Conservation (phyloP, 2,888 invertebrate species). For the Hypena proboscidalis region DNA sequence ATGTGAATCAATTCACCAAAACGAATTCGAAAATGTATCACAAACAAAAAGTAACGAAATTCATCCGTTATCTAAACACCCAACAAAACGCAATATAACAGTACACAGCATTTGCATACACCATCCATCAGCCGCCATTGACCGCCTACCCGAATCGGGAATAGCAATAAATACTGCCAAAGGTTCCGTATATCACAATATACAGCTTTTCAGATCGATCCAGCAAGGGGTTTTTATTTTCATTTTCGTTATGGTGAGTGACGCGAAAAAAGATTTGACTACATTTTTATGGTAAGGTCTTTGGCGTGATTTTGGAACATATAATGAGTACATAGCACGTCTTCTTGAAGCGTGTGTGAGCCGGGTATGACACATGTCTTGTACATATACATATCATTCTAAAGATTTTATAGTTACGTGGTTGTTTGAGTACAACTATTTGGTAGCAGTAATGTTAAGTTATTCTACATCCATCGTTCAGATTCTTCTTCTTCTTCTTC, state of each 20-base stretch:
- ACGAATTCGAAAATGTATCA: too few species aligned
- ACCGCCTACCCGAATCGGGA: conserved; percentile 58
- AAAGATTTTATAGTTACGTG: too few species aligned
- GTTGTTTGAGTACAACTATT: too few species aligned
- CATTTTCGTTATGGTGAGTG: conserved; percentile 52
- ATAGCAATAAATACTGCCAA: conserved; percentile 60
- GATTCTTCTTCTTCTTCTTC: too few species aligned
- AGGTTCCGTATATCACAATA: conserved; percentile 51
- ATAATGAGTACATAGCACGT: too few species aligned
- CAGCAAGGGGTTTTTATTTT: conserved; percentile 58
- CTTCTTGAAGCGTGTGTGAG: too few species aligned
- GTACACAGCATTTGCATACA: conserved; percentile 55
- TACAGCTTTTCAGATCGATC: conserved; percentile 59
- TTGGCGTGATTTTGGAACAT: too few species aligned
- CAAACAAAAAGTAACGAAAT: background rate
- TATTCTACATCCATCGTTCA: too few species aligned
- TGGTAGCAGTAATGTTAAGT: too few species aligned
- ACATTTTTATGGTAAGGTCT: conserved; percentile 47
- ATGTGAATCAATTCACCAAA: too few species aligned
- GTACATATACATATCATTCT: too few species aligned
- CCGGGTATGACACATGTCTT: too few species aligned
- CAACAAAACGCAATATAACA: conserved; percentile 38
- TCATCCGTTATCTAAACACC: conserved; percentile 12
- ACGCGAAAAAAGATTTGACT: conserved; percentile 37
- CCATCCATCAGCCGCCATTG: conserved; percentile 63